Evolutionary conservation across 2,888 invertebrate species (phyloP), one percentile per base, ranked within the genome.

Genomic region (Mesorhabditis spiculigera): DNA sequence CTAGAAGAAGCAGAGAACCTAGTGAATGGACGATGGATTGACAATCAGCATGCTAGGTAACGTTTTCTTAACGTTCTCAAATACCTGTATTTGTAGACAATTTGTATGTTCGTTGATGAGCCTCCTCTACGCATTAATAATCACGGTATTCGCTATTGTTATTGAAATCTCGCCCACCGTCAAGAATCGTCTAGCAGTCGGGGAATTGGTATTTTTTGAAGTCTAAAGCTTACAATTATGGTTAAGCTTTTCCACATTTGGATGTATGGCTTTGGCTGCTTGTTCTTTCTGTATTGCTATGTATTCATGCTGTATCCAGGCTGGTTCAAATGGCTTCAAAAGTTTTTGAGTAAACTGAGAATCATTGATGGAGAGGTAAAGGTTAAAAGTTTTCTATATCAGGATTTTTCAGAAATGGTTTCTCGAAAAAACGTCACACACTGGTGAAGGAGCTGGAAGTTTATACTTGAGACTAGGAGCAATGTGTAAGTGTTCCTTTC

Each of bases 401-500:
- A 5, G 5, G n/a, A 44, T 44, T 58, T 73, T 74, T 8, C 69
- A 81, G 81, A 65, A 70, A 42, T 78, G 77, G 70, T 70, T 75
- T 13, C 73, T 83, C 6, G 68, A 69, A 43, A 74, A 75, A 45
- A 76, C 78, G 44, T 75, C 73, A 28, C 81, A 81, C 66, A 77
- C 74, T 63, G 82, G 81, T 43, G 82, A 83, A 67, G 80, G 80
- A 71, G 83, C 75, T 64, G 85, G 83, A 16, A 82, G 81, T 43
- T 74, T 85, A 5, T 85, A 85, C 66, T 65, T 85, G 13, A 71
- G 85, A 13, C 74, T 85, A 4, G 85, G 85, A 45, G 83, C 82
- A 16, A 70, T 85, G 63, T 80, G 85, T 85, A 68, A 75, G 78
- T 71, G 61, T 16, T 66, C 61, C 44, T 61, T 28, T 66, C 43